These are phyloP conservation scores for Diloba caeruleocephala DNA, from an alignment of 2,888 invertebrate species.

Conservation along the genomic window DNA sequence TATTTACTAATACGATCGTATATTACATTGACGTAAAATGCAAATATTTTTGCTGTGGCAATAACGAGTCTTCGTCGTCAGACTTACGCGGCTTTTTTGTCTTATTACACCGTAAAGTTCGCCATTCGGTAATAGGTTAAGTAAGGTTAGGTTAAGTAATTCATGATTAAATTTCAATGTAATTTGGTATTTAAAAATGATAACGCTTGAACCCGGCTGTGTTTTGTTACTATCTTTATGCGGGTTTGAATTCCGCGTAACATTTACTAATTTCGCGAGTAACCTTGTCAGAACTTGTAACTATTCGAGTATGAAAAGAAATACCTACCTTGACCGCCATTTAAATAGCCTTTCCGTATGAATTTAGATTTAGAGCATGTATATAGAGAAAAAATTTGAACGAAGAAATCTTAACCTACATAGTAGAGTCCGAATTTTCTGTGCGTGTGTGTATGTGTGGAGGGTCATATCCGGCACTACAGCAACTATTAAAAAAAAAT, in stretches of 20 bases:
- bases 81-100: neutral
- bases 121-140: too few species aligned
- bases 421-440: too few species aligned
- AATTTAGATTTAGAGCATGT: too few species aligned
- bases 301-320: too few species aligned
- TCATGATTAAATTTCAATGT: neutral
- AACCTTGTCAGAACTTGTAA: neutral
- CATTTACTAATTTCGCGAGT: neutral
- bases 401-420: too few species aligned
- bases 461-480: too few species aligned
- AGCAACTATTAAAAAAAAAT: too few species aligned
- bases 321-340: too few species aligned
- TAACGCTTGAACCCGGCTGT: neutral
- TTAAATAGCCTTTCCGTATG: too few species aligned
- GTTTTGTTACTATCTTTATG: conserved; percentile 2
- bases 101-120: neutral
- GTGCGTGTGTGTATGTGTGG: too few species aligned
- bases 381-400: too few species aligned
- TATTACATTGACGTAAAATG: neutral
- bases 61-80: neutral
- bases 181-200: neutral
- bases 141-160: too few species aligned
- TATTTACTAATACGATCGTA: neutral
- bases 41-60: conserved; percentile 2
- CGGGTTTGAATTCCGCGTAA: conserved; percentile 7